Percentiles rank a stretch among this genome's conserved stretches.
Conservation (phyloP, 2,888 invertebrate species). For the Suillia variegata region DNA sequence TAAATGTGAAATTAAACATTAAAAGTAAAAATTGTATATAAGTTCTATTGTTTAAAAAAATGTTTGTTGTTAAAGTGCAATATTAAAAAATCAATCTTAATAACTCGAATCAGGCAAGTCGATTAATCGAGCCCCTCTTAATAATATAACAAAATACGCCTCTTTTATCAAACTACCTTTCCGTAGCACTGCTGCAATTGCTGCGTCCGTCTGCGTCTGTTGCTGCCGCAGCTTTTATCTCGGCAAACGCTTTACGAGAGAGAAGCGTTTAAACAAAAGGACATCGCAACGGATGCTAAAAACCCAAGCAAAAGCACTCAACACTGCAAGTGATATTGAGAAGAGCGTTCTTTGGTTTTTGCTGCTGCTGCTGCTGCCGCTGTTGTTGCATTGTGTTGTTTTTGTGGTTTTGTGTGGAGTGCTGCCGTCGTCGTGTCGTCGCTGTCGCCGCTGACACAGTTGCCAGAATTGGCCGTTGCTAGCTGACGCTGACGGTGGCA, state of each 20-base stretch:
- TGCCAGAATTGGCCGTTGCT: neutral
- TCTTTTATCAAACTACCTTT: no score
- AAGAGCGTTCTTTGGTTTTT: constrained; percentile 1
- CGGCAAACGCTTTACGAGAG: neutral
- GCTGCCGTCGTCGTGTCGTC: neutral
- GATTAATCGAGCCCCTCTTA: neutral
- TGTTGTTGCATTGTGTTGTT: constrained; percentile 1
- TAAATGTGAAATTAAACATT: no score
- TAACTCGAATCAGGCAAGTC: no score
- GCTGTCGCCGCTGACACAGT: constrained; percentile 16
- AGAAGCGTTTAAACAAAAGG: constrained; percentile 16
- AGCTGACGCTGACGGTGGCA: neutral
- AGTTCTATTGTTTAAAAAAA: no score
- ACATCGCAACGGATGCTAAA: constrained; percentile 7
- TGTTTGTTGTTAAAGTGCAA: no score
- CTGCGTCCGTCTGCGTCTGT: no score
- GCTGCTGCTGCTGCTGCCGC: neutral
- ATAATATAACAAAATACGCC: no score
- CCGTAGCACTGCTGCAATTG: constrained; percentile 2
- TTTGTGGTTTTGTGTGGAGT: constrained; percentile 10
- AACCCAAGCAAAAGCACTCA: neutral
- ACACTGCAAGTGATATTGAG: constrained; percentile 18
- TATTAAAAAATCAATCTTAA: no score
- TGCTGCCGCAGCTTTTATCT: constrained; percentile 3
- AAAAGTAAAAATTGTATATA: no score